phyloP scores from a whole-genome alignment of 2,888 invertebrate genomes.

The Plagodis pulveraria region DNA sequence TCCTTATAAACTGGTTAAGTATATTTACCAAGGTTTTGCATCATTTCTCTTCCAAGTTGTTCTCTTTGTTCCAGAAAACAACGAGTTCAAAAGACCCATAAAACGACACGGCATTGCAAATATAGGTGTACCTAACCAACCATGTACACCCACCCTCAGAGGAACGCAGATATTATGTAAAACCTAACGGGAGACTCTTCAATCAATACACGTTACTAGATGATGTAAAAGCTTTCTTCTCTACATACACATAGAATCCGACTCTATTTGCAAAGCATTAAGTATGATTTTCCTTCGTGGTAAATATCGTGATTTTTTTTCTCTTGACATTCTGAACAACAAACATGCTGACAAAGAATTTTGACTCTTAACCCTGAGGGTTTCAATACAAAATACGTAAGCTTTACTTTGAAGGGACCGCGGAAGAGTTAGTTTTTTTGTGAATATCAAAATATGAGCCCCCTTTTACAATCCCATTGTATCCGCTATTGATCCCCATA shows the following conservation, averaged over 20 bases:
- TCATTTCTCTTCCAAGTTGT: slow-evolving; percentile 20
- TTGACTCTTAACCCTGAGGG: slow-evolving; percentile 59
- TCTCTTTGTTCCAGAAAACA: slow-evolving; percentile 31
- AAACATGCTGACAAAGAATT: slow-evolving; percentile 63
- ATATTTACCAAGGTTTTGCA: not conserved
- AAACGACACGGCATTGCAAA: slow-evolving; percentile 49
- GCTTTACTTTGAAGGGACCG: slow-evolving; percentile 54
- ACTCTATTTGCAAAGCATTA: slow-evolving; percentile 48
- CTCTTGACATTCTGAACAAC: slow-evolving; percentile 69
- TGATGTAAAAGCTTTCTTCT: slow-evolving; percentile 78
- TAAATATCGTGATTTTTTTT: slow-evolving; percentile 60
- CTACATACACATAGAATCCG: slow-evolving; percentile 41
- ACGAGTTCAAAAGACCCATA: slow-evolving; percentile 46
- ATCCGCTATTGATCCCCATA: slow-evolving; percentile 82
- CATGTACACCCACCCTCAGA: slow-evolving; percentile 68
- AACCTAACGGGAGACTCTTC: slow-evolving; percentile 82
- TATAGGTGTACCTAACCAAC: slow-evolving; percentile 54
- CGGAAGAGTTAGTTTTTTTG: slow-evolving; percentile 81
- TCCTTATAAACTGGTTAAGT: not conserved
- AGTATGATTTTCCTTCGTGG: slow-evolving; percentile 45
- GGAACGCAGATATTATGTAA: slow-evolving; percentile 83
- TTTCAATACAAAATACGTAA: slow-evolving; percentile 51
- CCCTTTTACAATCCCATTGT: slow-evolving; percentile 83
- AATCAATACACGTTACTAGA: slow-evolving; percentile 83
- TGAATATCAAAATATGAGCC: slow-evolving; percentile 84